Base-by-base conservation (phyloP, 2,888 invertebrate genomes). In the Nemapogon koenigi region DNA sequence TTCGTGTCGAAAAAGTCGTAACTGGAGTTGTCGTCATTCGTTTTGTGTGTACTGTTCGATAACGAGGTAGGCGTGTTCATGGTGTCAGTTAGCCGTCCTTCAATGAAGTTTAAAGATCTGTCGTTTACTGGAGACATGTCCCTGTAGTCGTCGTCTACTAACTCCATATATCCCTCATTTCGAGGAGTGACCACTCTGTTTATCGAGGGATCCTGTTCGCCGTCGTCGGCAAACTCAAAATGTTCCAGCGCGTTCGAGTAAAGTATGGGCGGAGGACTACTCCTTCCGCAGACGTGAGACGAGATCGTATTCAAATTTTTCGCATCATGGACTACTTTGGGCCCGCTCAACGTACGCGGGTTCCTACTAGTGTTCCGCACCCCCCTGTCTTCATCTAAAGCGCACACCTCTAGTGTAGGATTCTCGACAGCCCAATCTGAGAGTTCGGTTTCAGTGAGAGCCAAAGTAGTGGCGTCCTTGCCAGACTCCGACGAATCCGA, bases 351-450 rank as follows among this genome's bases (percentile, higher is more conserved):
- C 2, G 62, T 53, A 16, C 70, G 52, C 0, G 69, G 72, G 43
- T 61, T 69, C 35, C 51, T 43, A 15, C 3, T 14, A 29, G 17
- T 7, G n/a, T 57, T 14, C 66, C 52, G 31, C 59, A 64, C 2
- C 51, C 49, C 8, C 71, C 66, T 15, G 71, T 62, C 27, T 63
- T 71, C 71, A 43, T 60, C 68, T 44, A 58, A 62, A 27, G 84
- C 84, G 40, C 90, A 83, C 55, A 90, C 90, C 50, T 91, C 91
- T 1, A 90, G 84, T 2, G 87, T 88, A 27, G 84, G 86, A 46
- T 87, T 89, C 52, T 93, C 92, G 3, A 89, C 84, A 0, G 91
- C 91, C 93, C 92, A 93, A 59, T 94, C 93, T 0, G 91, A 92
- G n/a, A 92, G 70, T 56, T 93, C 93, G 0, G 92, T 92, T 62